Evolutionary conservation across 2,888 invertebrate genomes (phyloP).

Genomic region (Strigamia transsilvanica): DNA sequence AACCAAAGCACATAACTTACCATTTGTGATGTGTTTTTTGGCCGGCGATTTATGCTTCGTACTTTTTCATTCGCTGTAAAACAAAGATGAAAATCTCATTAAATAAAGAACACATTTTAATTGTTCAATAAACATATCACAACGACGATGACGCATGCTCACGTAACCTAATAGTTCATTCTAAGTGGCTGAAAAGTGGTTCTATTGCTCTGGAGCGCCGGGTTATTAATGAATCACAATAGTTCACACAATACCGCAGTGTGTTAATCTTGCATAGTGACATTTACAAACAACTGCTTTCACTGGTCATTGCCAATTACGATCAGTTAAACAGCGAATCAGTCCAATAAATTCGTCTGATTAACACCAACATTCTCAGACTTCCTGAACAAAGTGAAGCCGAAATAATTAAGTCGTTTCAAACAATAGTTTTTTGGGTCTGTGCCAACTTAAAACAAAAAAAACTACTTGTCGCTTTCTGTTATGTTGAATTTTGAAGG

Average conservation of each 20-base stretch:
- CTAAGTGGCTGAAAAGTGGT: neutral
- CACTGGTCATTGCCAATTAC: neutral
- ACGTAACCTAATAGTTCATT: neutral
- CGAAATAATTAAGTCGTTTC: neutral
- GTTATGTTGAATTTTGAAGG: too few relatives aligned
- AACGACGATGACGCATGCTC: neutral
- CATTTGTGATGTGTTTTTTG: slow-evolving; percentile 91
- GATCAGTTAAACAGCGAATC: neutral
- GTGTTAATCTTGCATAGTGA: neutral
- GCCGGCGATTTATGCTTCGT: slow-evolving; percentile 81
- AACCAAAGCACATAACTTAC: slow-evolving; percentile 76
- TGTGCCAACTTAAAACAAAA: neutral
- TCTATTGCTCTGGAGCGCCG: neutral
- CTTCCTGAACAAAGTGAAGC: neutral
- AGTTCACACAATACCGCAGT: neutral
- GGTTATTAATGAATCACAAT: neutral
- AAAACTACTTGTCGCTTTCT: too few relatives aligned
- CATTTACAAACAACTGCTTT: neutral
- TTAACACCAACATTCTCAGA: neutral
- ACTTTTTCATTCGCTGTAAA: slow-evolving; percentile 77
- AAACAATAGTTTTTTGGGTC: neutral
- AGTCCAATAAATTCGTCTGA: neutral
- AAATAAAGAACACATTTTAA: neutral
- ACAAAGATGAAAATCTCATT: neutral
- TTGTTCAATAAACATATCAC: neutral